Evolutionary conservation across 2,113 vertebrate species (phyloP).

Genomic region (Donacobius atricapilla): DNA sequence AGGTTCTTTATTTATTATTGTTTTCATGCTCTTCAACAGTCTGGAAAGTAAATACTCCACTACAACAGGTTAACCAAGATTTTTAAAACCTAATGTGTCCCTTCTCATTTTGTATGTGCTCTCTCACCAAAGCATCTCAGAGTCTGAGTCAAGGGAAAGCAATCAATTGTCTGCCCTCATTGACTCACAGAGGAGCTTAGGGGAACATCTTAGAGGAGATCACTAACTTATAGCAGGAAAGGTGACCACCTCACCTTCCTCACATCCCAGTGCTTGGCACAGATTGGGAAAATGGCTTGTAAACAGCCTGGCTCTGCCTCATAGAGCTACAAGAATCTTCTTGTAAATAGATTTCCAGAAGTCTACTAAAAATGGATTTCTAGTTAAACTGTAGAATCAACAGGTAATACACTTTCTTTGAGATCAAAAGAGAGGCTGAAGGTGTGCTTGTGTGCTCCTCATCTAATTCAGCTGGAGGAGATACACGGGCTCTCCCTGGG

Average conservation of each 20-base stretch:
- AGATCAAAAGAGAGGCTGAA: neutral
- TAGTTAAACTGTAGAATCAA: neutral
- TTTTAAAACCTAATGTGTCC: neutral
- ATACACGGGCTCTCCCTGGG: neutral
- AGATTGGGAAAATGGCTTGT: neutral
- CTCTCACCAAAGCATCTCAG: neutral
- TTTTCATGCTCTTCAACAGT: neutral
- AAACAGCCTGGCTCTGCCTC: neutral
- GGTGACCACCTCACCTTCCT: neutral
- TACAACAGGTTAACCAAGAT: neutral
- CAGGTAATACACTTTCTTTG: neutral
- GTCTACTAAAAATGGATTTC: neutral
- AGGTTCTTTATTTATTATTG: neutral
- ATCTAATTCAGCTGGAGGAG: neutral
- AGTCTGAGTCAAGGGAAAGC: neutral
- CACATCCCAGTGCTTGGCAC: neutral
- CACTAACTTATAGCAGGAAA: neutral
- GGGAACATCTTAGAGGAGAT: neutral
- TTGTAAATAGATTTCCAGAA: neutral
- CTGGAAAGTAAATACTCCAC: neutral
- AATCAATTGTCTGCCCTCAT: neutral
- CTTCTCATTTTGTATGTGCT: neutral
- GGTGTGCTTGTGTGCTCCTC: neutral
- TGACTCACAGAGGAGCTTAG: neutral
- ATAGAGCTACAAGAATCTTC: neutral